These are phyloP conservation scores for Drosophila cracens DNA, from an alignment of 2,888 invertebrate genomes.

Conservation along the genomic window DNA sequence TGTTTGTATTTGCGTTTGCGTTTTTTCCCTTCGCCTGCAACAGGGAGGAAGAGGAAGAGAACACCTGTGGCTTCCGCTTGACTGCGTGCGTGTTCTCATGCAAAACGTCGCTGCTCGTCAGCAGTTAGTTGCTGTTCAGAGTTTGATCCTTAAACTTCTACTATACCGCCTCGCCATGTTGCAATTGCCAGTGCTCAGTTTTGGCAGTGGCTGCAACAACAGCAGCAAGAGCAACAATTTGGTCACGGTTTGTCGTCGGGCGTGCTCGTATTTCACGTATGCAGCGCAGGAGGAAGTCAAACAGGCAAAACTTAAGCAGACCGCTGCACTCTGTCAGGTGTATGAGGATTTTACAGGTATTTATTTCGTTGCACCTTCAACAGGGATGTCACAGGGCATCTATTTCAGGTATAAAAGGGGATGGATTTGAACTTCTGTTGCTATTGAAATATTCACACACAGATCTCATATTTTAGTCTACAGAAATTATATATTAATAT, in stretches of 20 bases:
- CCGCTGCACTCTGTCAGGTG: conserved; percentile 66
- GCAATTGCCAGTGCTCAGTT: conserved; percentile 52
- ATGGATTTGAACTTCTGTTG: not conserved
- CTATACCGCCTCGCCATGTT: conserved; percentile 48
- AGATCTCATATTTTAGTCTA: conserved; percentile 9
- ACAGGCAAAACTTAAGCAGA: conserved; percentile 58
- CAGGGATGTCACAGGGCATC: not conserved
- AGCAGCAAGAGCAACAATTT: conserved; percentile 38
- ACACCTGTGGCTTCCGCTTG: conserved; percentile 70
- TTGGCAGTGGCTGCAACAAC: conserved; percentile 15
- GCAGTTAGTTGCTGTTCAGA: conserved; percentile 61
- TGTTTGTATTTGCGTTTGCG: not conserved
- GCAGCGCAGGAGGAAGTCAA: conserved; percentile 51
- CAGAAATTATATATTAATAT: not conserved
- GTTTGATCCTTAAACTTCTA: conserved; percentile 59
- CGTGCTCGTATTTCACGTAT: conserved; percentile 66
- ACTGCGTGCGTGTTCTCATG: conserved; percentile 34
- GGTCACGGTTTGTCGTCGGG: conserved; percentile 65
- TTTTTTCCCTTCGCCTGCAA: conserved; percentile 3
- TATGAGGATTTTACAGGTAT: conserved; percentile 77
- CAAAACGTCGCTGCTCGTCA: conserved; percentile 27
- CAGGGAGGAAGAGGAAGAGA: conserved; percentile 5
- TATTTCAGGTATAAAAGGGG: conserved; percentile 17
- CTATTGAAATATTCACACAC: not conserved
- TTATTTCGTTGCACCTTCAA: conserved; percentile 12